Percentiles rank a stretch among this genome's conserved stretches.
Evolutionary conservation across 1,140 invertebrate species (phyloP).

Genomic region (Trypoxylus dichotomus): DNA sequence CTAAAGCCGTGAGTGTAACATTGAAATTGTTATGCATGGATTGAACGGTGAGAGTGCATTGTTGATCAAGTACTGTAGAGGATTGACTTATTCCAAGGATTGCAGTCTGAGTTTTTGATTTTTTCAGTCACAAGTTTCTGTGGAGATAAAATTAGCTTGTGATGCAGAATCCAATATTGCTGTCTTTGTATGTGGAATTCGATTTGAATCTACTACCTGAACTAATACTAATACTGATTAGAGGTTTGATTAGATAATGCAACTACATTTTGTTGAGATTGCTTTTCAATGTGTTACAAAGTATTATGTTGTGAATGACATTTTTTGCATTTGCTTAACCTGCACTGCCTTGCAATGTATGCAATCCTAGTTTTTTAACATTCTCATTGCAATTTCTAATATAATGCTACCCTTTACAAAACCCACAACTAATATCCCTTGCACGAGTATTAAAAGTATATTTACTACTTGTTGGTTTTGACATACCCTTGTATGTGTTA

Average conservation of each 20-base stretch:
- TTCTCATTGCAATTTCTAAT: background rate
- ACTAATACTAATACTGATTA: slow-evolving; percentile 9
- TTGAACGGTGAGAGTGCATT: slow-evolving; percentile 4
- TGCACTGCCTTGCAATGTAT: slow-evolving; percentile 31
- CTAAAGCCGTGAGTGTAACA: background rate
- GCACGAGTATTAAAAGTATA: too few species aligned
- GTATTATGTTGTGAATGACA: slow-evolving; percentile 34
- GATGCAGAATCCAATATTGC: too few species aligned
- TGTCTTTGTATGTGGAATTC: background rate
- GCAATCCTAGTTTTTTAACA: slow-evolving; percentile 2
- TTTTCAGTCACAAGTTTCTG: background rate
- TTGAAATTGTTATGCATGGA: slow-evolving; percentile 26
- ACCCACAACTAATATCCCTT: too few species aligned
- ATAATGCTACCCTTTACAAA: slow-evolving; percentile 4
- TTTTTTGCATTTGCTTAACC: slow-evolving; percentile 31
- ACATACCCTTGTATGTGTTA: background rate
- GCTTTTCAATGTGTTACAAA: slow-evolving; percentile 31
- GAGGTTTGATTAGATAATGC: slow-evolving; percentile 15
- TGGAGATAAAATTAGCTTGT: too few species aligned
- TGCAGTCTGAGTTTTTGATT: background rate
- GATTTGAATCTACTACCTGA: background rate
- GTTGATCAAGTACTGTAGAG: background rate
- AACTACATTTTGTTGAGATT: background rate
- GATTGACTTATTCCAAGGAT: slow-evolving; percentile 2
- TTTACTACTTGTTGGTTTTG: too few species aligned